Base-by-base conservation (phyloP, 2,888 invertebrate species). In the Sesia apiformis region DNA sequence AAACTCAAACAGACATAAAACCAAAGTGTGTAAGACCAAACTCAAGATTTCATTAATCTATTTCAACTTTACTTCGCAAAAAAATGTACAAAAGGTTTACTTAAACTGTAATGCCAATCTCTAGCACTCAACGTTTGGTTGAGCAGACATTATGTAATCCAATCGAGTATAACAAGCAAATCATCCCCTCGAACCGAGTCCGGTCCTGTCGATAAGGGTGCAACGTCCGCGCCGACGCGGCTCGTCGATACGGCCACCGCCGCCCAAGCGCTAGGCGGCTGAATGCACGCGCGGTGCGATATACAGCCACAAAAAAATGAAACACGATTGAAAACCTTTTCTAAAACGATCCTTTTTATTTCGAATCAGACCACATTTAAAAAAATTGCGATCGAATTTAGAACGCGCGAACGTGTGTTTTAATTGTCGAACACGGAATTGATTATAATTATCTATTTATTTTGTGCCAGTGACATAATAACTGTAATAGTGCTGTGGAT, bases 181-280 rank as follows among this genome's bases (percentile, higher is more conserved):
- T 23, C 23, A 43, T 8, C 46, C 7, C 23, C 23, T n/a, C 23
- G 46, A 3, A n/a, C 23, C 8, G 5, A 46, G 8, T 46, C 4
- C 46, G 8, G 7, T n/a, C 71, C 84, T 78, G 81, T 59, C 42
- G 40, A 41, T 55, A 65, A 74, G 83, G 84, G 82, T 78, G 84
- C 76, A 76, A 74, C 56, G 70, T 62, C 61, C 78, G 77, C 84
- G 87, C 81, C 66, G 70, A 83, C 87, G 87, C 84, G 70, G 54
- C 57, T 55, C 63, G 64, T 61, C 70, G 66, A 64, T 70, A 70
- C 71, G 39, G 23, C 67, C 62, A 66, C 74, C 82, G 74, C 58
- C 61, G 72, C 76, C 74, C 69, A 70, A 59, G 54, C 42, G 51
- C 56, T 42, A 49, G 66, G 69, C 69, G 74, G 72, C 74, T 61